Percentiles rank a stretch among this genome's conserved stretches.
These are phyloP conservation scores for Cephus runcator DNA, from an alignment of 2,888 invertebrate species.

Conservation along the genomic window DNA sequence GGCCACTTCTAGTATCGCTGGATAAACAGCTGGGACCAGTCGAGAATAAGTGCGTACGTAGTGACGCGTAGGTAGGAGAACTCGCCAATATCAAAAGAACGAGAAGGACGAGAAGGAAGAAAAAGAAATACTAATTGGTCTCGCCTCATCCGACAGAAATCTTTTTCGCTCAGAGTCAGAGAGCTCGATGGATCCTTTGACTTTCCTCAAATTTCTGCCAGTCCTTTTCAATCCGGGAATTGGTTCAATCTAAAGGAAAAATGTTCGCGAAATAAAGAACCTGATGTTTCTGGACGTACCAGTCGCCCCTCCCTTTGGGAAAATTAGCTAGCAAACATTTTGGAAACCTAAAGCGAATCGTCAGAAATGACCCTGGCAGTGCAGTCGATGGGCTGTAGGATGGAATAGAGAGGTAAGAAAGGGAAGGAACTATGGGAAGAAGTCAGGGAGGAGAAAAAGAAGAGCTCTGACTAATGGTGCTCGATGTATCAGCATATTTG, in stretches of 20 bases:
- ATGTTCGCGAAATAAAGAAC: background rate
- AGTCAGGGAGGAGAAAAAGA: background rate
- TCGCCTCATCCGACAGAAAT: background rate
- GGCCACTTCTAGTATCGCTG: background rate
- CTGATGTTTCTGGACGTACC: background rate
- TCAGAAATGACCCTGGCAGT: constrained; percentile 40
- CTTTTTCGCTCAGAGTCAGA: background rate
- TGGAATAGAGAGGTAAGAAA: background rate
- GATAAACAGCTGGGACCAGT: background rate
- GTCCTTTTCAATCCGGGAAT: background rate
- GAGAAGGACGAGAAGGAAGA: background rate
- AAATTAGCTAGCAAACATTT: background rate
- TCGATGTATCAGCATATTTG: constrained; percentile 21
- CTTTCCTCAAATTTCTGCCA: background rate
- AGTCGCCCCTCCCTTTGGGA: no score
- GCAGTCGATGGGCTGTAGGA: background rate
- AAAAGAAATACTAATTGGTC: background rate
- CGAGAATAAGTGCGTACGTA: background rate
- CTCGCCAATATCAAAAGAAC: background rate
- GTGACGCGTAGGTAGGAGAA: background rate
- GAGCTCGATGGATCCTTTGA: background rate
- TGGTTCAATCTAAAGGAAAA: background rate
- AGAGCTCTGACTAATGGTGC: constrained; percentile 18
- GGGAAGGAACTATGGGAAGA: background rate
- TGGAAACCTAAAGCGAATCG: background rate